These are phyloP conservation scores for Incurvaria masculella DNA, from an alignment of 2,888 invertebrate genomes.

Conservation along the genomic window DNA sequence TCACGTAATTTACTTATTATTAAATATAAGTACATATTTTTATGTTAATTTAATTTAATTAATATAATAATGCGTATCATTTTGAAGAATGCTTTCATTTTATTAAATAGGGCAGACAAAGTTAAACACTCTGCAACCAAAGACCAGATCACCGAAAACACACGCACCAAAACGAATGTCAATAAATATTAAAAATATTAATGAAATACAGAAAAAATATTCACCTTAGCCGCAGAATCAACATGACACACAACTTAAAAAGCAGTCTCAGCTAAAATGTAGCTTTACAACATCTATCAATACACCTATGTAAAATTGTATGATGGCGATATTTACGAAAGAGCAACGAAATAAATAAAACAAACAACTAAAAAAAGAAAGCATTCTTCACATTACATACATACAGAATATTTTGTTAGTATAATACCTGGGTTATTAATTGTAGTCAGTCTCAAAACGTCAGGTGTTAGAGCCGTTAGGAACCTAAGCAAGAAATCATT, in stretches of 20 bases:
- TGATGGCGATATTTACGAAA: not conserved
- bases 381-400: constrained; percentile 41
- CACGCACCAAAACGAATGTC: constrained; percentile 1
- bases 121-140: constrained; percentile 16
- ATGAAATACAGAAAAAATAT: too few relatives aligned
- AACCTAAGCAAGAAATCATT: constrained; percentile 41
- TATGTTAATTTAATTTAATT: not conserved
- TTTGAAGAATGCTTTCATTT: constrained; percentile 51
- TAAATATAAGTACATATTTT: not conserved
- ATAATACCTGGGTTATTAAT: constrained; percentile 51
- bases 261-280: too few relatives aligned
- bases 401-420: constrained; percentile 14
- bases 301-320: not conserved
- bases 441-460: constrained; percentile 54
- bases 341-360: constrained; percentile 4
- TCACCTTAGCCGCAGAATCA: too few relatives aligned
- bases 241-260: too few relatives aligned
- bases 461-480: constrained; percentile 55
- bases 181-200: not conserved
- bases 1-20: constrained; percentile 10
- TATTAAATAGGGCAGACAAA: constrained; percentile 18
- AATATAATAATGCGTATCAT: constrained; percentile 4
- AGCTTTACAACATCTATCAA: constrained; percentile 18
- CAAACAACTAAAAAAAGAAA: constrained; percentile 34
- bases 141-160: constrained; percentile 18